Percentiles rank a stretch among this genome's conserved stretches.
Evolutionary conservation across 1,140 invertebrate genomes (phyloP).

Genomic region (Drosophila pandora): DNA sequence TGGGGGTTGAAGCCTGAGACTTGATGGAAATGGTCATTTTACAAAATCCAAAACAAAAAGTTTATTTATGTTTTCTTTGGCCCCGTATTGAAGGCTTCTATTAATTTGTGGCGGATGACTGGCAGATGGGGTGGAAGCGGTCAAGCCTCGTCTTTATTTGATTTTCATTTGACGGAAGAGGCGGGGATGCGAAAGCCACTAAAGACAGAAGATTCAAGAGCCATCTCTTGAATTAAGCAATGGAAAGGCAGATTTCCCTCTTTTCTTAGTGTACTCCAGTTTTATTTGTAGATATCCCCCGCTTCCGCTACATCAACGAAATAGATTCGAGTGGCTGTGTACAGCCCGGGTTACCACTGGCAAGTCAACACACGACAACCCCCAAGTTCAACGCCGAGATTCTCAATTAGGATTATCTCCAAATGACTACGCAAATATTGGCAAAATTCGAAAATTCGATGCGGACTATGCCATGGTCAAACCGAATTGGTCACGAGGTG

Average conservation of each 20-base stretch:
- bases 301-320: background rate
- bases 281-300: slow-evolving; percentile 1
- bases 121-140: slow-evolving; percentile 42
- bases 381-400: slow-evolving; percentile 58
- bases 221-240: too few species aligned
- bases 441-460: slow-evolving; percentile 78
- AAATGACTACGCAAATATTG: slow-evolving; percentile 83
- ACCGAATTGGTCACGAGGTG: slow-evolving; percentile 52
- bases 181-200: background rate
- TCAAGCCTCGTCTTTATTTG: slow-evolving; percentile 60
- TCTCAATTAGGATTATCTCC: slow-evolving; percentile 83
- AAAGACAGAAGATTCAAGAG: slow-evolving; percentile 4
- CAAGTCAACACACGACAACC: background rate
- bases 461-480: slow-evolving; percentile 40
- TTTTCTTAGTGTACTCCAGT: slow-evolving; percentile 29
- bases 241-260: too few species aligned
- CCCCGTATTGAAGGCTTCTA: slow-evolving; percentile 39
- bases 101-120: slow-evolving; percentile 66
- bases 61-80: slow-evolving; percentile 67
- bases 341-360: slow-evolving; percentile 23
- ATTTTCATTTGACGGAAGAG: slow-evolving; percentile 50
- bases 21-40: slow-evolving; percentile 59
- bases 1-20: slow-evolving; percentile 17
- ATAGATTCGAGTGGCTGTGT: too few species aligned
- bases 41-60: slow-evolving; percentile 77